Percentiles rank a stretch among this genome's conserved stretches.
These are phyloP conservation scores for Neria commutata DNA, from an alignment of 2,888 invertebrate species.

Conservation along the genomic window DNA sequence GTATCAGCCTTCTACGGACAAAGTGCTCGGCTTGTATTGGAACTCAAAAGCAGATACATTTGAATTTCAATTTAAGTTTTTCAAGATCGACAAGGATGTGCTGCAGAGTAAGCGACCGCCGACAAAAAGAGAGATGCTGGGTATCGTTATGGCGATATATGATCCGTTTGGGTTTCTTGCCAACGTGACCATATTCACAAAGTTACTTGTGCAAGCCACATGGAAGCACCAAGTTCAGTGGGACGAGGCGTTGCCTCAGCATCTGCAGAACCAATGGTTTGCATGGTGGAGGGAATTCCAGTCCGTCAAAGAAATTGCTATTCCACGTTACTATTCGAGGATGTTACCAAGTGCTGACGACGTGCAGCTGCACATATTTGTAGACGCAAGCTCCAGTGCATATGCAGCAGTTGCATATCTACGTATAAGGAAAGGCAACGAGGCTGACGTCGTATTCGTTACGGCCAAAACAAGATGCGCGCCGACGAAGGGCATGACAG, in stretches of 20 bases:
- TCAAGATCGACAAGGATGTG: conserved; percentile 16
- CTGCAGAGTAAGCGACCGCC: conserved; percentile 19
- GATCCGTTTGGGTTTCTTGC: conserved; percentile 37
- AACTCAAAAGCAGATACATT: conserved; percentile 24
- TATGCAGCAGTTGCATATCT: conserved; percentile 5
- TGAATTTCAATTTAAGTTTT: conserved; percentile 22
- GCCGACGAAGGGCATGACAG: neutral
- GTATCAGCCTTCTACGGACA: conserved; percentile 1
- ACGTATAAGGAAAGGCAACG: conserved; percentile 25
- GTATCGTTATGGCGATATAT: conserved; percentile 38
- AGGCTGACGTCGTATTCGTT: conserved; percentile 18
- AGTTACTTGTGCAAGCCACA: conserved; percentile 6
- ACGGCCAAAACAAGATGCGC: conserved; percentile 5
- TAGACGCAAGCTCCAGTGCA: too few relatives aligned
- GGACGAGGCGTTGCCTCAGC: too few relatives aligned
- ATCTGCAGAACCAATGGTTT: neutral
- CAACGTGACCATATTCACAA: conserved; percentile 29
- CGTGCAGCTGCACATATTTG: too few relatives aligned
- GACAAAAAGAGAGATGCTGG: conserved; percentile 33
- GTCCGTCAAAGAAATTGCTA: too few relatives aligned
- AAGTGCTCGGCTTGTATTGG: conserved; percentile 30
- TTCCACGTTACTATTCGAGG: neutral
- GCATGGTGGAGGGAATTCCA: conserved; percentile 5
- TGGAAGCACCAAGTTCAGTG: too few relatives aligned
- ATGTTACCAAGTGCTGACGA: too few relatives aligned